Base-by-base conservation (phyloP, 2,888 invertebrate species). In the Epinotia demarniana region DNA sequence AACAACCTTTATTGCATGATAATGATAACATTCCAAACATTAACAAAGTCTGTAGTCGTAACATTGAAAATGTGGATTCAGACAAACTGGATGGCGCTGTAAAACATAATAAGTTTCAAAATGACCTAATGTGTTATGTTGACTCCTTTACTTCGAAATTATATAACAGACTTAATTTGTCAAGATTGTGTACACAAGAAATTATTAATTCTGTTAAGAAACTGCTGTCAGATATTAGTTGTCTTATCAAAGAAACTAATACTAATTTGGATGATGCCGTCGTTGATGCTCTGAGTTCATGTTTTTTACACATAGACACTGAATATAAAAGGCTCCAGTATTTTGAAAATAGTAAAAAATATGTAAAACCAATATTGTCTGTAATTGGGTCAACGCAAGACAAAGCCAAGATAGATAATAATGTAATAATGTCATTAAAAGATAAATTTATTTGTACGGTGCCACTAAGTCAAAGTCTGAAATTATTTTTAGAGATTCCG, bases 1-100 rank as follows among this genome's bases (percentile, higher is more conserved):
- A 27, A 61, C 33, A 27, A 61, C 61, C 61, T 61, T n/a, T 61
- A 33, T n/a, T 33, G 61, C 61, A 61, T 61, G 61, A 61, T 61
- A 61, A n/a, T 61, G 61, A 33, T 61, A 33, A 39, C n/a, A 61
- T 33, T 61, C 33, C 61, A 27, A 61, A n/a, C 33, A 33, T 33
- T 61, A 13, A 49, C 13, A 49, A 49, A 61, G 61, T 61, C 60
- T 61, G 60, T 33, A 27, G 27, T 61, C 12, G n/a, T 61, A 61
- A 61, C 27, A 61, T 61, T 61, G 33, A 61, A 33, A 61, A 61
- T n/a, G 33, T 33, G 33, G n/a, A 33, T 61, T 4, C 33, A 33
- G 33, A 33, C 33, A 33, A 61, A 33, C 13, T 3, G 5, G n/a
- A 33, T 61, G 9, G 2, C 33, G 6, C 61, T 61, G 61, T n/a